Conservation (phyloP, 2,888 invertebrate species). For the Hydropsyche betteni region DNA sequence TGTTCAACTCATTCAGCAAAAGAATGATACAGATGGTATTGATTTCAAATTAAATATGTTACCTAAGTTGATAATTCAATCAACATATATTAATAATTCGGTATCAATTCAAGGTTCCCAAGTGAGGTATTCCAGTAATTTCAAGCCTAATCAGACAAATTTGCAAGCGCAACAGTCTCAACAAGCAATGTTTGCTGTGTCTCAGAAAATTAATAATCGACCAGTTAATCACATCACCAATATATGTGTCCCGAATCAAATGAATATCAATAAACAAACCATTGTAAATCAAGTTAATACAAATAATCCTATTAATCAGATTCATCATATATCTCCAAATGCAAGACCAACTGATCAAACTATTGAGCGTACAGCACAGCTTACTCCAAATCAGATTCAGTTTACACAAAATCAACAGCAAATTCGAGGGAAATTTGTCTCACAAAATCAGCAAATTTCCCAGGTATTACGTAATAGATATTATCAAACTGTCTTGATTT, state of each 20-base stretch:
- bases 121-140: constrained; percentile 46
- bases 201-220: constrained; percentile 42
- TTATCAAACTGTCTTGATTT: too few relatives aligned
- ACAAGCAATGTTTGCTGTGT: constrained; percentile 55
- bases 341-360: constrained; percentile 33
- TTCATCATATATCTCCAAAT: constrained; percentile 57
- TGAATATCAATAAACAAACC: constrained; percentile 43
- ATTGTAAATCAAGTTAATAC: constrained; percentile 29
- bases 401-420: constrained; percentile 58
- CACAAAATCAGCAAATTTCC: constrained; percentile 57
- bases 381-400: constrained; percentile 58
- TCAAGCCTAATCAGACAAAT: constrained; percentile 44
- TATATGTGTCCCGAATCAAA: constrained; percentile 44
- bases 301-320: constrained; percentile 51
- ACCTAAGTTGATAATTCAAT: constrained; percentile 42
- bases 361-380: constrained; percentile 44
- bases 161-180: constrained; percentile 44
- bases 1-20: constrained; percentile 24
- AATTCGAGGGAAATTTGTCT: constrained; percentile 43
- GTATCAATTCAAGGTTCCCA: constrained; percentile 42
- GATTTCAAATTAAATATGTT: constrained; percentile 37
- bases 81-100: constrained; percentile 41
- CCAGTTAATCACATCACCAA: constrained; percentile 46
- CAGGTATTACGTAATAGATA: constrained; percentile 56
- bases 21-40: constrained; percentile 34